A percentile compares a stretch with the other conserved stretches of the same genome.
Conservation (phyloP, 2,113 vertebrate species). For the Actenoides hombroni region DNA sequence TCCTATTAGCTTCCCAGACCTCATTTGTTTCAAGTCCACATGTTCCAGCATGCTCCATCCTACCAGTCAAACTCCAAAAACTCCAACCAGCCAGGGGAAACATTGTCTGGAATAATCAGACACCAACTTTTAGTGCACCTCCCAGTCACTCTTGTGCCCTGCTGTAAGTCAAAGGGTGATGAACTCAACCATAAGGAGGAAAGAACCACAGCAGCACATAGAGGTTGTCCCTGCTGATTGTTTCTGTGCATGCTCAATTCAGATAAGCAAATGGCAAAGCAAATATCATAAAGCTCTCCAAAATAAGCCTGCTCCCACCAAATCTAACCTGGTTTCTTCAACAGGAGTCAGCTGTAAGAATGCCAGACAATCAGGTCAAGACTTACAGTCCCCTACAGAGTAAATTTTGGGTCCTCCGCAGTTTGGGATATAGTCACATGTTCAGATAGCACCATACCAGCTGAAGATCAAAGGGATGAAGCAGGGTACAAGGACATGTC, state of each 20-base stretch:
- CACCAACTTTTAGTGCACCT: not conserved
- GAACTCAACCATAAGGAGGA: not conserved
- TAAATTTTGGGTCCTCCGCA: not conserved
- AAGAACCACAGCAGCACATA: not conserved
- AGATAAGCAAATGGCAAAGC: not conserved
- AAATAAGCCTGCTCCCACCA: not conserved
- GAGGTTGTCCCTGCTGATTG: not conserved
- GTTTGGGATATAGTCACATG: not conserved
- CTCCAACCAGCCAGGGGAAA: not conserved
- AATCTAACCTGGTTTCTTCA: not conserved
- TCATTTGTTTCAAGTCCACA: not conserved
- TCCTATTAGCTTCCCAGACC: conserved; percentile 4
- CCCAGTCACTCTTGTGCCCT: not conserved
- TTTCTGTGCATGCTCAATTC: not conserved
- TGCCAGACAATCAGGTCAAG: not conserved
- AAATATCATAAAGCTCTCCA: not conserved
- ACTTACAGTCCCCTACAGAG: not conserved
- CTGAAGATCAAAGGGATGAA: not conserved
- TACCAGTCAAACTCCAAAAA: not conserved
- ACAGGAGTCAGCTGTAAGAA: not conserved
- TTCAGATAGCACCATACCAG: not conserved
- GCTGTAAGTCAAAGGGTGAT: not conserved
- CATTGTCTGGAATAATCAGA: not conserved
- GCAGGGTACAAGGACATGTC: not conserved
- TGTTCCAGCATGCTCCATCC: not conserved